Conservation (phyloP, 2,888 invertebrate genomes). For the Entomobrya multifasciata region DNA sequence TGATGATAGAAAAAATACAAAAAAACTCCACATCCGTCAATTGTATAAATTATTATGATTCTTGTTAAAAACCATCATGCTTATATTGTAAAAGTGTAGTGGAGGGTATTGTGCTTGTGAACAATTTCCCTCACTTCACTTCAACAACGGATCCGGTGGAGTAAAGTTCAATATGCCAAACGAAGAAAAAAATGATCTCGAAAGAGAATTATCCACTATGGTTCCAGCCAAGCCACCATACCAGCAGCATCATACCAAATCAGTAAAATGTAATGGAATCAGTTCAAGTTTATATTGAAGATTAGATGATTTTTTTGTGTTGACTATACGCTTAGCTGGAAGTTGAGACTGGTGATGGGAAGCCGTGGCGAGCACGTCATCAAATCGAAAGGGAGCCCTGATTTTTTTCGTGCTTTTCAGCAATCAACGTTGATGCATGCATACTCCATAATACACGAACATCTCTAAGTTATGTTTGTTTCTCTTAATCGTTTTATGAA, state of each 20-base stretch:
- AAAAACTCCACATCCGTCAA: conserved; percentile 40
- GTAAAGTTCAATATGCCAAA: neutral
- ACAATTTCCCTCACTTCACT: too few relatives aligned
- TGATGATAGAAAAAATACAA: conserved; percentile 25
- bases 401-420: conserved; percentile 34
- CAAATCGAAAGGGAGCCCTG: conserved; percentile 32
- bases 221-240: neutral
- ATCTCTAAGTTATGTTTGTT: too few relatives aligned
- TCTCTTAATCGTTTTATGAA: too few relatives aligned
- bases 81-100: too few relatives aligned
- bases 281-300: neutral
- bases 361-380: conserved; percentile 20
- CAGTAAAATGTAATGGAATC: neutral
- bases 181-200: neutral
- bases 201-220: conserved; percentile 19
- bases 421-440: too few relatives aligned
- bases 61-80: conserved; percentile 31
- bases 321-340: neutral
- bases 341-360: neutral
- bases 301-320: neutral
- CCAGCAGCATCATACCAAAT: neutral
- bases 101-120: neutral
- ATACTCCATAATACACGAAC: too few relatives aligned
- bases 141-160: too few relatives aligned
- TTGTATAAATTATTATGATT: neutral